phyloP scores from a whole-genome alignment of 2,888 invertebrate genomes.

The Troilus luridus region DNA sequence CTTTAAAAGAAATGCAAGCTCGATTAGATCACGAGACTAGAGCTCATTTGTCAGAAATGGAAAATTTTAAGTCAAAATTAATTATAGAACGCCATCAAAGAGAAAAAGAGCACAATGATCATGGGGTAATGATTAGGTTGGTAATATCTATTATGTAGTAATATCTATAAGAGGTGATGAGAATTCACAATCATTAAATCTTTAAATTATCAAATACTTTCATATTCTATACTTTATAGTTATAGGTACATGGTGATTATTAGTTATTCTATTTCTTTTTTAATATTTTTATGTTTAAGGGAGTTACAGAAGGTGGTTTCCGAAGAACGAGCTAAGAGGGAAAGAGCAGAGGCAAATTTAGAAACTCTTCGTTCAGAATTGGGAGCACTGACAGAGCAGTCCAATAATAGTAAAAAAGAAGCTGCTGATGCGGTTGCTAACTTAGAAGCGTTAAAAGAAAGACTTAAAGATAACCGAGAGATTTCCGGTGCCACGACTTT shows the following conservation, averaged over 20 bases:
- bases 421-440: slow-evolving; percentile 77
- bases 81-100: slow-evolving; percentile 84
- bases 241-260: too few relatives aligned
- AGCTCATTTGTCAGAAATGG: slow-evolving; percentile 75
- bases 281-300: slow-evolving; percentile 69
- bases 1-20: slow-evolving; percentile 74
- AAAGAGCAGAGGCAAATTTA: slow-evolving; percentile 77
- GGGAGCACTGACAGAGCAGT: slow-evolving; percentile 75
- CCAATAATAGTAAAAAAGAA: slow-evolving; percentile 55
- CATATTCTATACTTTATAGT: too few relatives aligned
- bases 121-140: slow-evolving; percentile 81
- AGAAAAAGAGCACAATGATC: slow-evolving; percentile 85
- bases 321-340: slow-evolving; percentile 81
- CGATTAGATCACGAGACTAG: slow-evolving; percentile 74
- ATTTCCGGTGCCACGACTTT: slow-evolving; percentile 71
- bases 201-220: too few relatives aligned
- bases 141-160: not conserved
- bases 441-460: slow-evolving; percentile 63
- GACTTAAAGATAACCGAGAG: slow-evolving; percentile 63
- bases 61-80: slow-evolving; percentile 80
- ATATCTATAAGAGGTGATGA: not conserved
- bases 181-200: not conserved
- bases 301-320: slow-evolving; percentile 84
- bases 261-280: slow-evolving; percentile 65
- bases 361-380: slow-evolving; percentile 76